Evolutionary conservation across 64 coral and sea anemone genomes (phyloP).

Genomic region (Montipora sp.): DNA sequence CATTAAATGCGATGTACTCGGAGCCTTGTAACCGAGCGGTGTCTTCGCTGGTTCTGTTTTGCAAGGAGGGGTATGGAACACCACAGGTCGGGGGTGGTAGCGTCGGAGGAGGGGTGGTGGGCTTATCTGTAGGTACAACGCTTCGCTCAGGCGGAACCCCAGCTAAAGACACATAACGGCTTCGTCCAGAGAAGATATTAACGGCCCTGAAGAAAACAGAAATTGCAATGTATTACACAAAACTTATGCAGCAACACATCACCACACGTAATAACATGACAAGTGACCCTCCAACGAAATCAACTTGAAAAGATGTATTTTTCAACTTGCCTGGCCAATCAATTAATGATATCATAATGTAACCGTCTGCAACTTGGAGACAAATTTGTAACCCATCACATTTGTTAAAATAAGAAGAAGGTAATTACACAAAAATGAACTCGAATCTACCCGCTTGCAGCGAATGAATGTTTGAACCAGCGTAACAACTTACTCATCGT

Average conservation of each 20-base stretch:
- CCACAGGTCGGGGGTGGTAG: constrained; percentile 85
- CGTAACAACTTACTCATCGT: constrained; percentile 66
- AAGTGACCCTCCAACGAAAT: not conserved
- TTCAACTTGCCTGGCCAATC: too few relatives aligned
- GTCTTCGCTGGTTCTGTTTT: constrained; percentile 33
- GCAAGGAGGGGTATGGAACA: constrained; percentile 50
- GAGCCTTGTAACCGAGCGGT: constrained; percentile 52
- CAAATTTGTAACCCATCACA: too few relatives aligned
- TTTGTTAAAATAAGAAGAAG: too few relatives aligned
- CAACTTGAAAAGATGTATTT: too few relatives aligned
- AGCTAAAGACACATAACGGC: constrained; percentile 78
- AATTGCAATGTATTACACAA: not conserved
- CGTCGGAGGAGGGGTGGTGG: constrained; percentile 92
- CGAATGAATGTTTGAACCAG: not conserved
- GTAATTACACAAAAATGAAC: too few relatives aligned
- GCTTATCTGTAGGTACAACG: constrained; percentile 64
- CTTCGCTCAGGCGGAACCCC: constrained; percentile 71
- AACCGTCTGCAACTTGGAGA: too few relatives aligned
- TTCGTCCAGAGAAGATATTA: constrained; percentile 82
- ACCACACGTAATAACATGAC: not conserved
- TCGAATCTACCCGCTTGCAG: not conserved
- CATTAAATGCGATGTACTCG: constrained; percentile 66
- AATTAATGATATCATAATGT: too few relatives aligned
- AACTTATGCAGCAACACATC: not conserved
- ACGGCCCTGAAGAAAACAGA: constrained; percentile 45